Evolutionary conservation across 2,888 invertebrate genomes (phyloP).

Genomic region (Papilio protenor): DNA sequence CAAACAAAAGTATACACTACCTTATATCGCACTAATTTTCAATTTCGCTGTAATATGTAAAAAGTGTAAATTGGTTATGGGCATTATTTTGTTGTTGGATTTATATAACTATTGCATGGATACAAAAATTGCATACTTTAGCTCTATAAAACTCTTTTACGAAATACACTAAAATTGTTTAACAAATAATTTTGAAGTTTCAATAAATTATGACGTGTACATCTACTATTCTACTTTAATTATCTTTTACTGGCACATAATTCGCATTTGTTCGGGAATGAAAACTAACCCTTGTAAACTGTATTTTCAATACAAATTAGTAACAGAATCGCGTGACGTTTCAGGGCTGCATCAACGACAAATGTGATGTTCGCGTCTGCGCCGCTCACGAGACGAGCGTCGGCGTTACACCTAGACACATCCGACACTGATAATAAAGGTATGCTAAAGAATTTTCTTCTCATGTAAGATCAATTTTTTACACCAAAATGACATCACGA

Average conservation of each 20-base stretch:
- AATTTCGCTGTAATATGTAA: background rate
- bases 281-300: slow-evolving; percentile 43
- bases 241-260: background rate
- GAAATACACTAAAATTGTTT: no score
- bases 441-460: slow-evolving; percentile 46
- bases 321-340: slow-evolving; percentile 51
- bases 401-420: slow-evolving; percentile 90
- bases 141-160: background rate
- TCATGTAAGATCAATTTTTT: no score
- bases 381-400: slow-evolving; percentile 92
- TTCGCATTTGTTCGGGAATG: slow-evolving; percentile 27
- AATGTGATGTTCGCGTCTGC: slow-evolving; percentile 92
- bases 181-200: no score
- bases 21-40: background rate
- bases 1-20: background rate
- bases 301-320: background rate
- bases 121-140: background rate
- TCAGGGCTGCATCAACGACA: slow-evolving; percentile 94
- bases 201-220: no score
- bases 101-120: background rate
- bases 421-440: slow-evolving; percentile 88
- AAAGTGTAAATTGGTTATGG: background rate
- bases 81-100: background rate
- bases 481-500: no score
- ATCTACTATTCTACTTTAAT: background rate